These are phyloP conservation scores for Ceratoteleas bidentatus DNA, from an alignment of 1,140 invertebrate genomes.

Conservation along the genomic window DNA sequence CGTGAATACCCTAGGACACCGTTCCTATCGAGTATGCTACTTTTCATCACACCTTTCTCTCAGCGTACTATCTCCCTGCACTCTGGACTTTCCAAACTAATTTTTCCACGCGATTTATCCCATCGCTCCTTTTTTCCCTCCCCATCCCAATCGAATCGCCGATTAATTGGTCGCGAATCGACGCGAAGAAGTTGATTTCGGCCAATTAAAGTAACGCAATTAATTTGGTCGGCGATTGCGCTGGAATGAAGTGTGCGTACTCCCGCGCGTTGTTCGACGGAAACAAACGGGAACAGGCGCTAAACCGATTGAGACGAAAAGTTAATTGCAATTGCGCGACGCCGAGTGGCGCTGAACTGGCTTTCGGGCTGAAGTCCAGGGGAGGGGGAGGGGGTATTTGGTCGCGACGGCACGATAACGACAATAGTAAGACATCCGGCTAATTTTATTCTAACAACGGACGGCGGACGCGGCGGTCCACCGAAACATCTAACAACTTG, in stretches of 20 bases:
- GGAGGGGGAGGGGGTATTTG: neutral
- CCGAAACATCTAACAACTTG: conserved; percentile 61
- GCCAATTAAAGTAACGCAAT: conserved; percentile 25
- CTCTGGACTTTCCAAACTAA: no score
- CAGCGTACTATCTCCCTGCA: no score
- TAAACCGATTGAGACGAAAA: conserved; percentile 4
- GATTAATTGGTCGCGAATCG: no score
- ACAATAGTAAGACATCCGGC: conserved; percentile 48
- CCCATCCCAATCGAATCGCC: no score
- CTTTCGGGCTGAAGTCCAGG: conserved; percentile 7
- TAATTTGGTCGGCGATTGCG: conserved; percentile 8
- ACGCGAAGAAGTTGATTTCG: conserved; percentile 1
- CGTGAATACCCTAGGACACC: no score
- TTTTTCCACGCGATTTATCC: no score
- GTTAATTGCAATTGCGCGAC: conserved; percentile 14
- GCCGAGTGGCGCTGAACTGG: no score
- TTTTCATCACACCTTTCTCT: no score
- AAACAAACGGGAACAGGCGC: neutral
- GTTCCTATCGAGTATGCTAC: no score
- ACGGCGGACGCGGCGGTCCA: conserved; percentile 37
- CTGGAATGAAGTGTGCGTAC: conserved; percentile 19
- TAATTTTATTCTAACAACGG: conserved; percentile 61
- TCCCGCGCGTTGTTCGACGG: conserved; percentile 4
- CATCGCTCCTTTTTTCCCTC: no score
- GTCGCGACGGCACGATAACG: conserved; percentile 27